These are phyloP conservation scores for Apostichopus leukothele DNA, from an alignment of 53 echinoderm and acorn worm genomes.

Conservation along the genomic window DNA sequence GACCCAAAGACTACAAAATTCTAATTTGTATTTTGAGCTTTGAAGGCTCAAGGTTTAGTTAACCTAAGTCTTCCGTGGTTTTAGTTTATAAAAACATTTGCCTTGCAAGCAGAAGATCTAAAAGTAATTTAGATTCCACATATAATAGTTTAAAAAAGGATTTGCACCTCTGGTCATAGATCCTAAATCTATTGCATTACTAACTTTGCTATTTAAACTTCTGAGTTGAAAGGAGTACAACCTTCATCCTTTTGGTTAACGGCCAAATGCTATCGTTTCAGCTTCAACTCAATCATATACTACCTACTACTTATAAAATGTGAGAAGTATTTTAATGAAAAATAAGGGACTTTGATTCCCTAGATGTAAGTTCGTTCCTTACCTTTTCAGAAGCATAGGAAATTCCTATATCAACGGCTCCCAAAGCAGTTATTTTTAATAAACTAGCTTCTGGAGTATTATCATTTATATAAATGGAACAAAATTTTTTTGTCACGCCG, in stretches of 20 bases:
- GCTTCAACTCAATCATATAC: constrained; percentile 58
- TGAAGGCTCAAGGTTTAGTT: constrained; percentile 75
- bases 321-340: constrained; percentile 2
- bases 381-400: constrained; percentile 41
- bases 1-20: constrained; percentile 65
- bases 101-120: constrained; percentile 58
- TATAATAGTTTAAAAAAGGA: constrained; percentile 59
- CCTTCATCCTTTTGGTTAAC: constrained; percentile 56
- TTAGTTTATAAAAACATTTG: constrained; percentile 62
- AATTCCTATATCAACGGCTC: constrained; percentile 45
- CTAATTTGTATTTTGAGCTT: constrained; percentile 62
- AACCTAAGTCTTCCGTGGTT: constrained; percentile 65
- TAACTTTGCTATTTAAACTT: constrained; percentile 45
- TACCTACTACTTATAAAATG: constrained; percentile 38
- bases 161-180: constrained; percentile 65
- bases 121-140: constrained; percentile 37
- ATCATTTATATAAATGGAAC: no score
- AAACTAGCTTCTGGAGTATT: constrained; percentile 48
- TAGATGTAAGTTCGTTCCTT: no score
- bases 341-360: no score
- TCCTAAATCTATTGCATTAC: constrained; percentile 66
- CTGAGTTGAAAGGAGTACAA: no score
- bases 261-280: constrained; percentile 63
- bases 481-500: no score
- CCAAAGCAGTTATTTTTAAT: constrained; percentile 57